A percentile compares a stretch with the other conserved stretches of the same genome.
Conservation (phyloP, 2,113 vertebrate species). For the Nematolebias whitei region DNA sequence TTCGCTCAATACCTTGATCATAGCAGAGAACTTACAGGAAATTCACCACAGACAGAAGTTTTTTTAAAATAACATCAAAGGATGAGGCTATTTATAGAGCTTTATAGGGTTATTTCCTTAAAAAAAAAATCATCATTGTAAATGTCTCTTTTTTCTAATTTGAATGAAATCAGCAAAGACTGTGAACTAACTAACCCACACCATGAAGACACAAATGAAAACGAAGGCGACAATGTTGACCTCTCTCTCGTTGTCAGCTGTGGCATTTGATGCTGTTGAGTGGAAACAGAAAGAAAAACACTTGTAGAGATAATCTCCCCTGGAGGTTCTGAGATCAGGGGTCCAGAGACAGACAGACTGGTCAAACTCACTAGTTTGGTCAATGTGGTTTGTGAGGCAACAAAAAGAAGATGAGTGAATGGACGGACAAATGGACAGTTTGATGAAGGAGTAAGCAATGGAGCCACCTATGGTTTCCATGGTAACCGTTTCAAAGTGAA, state of each 20-base stretch:
- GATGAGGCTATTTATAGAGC: conserved; percentile 1
- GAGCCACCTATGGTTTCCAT: conserved; percentile 44
- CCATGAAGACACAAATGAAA: no score
- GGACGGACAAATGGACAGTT: conserved; percentile 13
- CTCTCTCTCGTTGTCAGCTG: conserved; percentile 5
- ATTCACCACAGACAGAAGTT: background rate
- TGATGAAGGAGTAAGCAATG: conserved; percentile 10
- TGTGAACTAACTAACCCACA: no score
- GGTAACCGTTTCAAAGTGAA: conserved; percentile 23
- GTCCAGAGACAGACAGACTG: conserved; percentile 28
- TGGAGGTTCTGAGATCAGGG: conserved; percentile 40
- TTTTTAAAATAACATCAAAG: background rate
- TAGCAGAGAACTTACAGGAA: conserved; percentile 12
- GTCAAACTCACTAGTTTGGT: no score
- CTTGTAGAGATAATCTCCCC: conserved; percentile 33
- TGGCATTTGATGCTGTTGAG: conserved; percentile 39
- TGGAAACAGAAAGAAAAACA: conserved; percentile 37
- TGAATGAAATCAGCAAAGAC: background rate
- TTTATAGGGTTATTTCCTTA: background rate
- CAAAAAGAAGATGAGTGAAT: background rate
- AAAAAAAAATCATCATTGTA: no score
- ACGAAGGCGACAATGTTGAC: no score
- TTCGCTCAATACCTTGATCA: conserved; percentile 1
- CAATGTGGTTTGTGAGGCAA: background rate
- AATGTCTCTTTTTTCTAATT: background rate